Percentiles rank a stretch among this genome's conserved stretches.
These are phyloP conservation scores for Drosophila suboccidentalis DNA, from an alignment of 2,888 invertebrate genomes.

Conservation along the genomic window DNA sequence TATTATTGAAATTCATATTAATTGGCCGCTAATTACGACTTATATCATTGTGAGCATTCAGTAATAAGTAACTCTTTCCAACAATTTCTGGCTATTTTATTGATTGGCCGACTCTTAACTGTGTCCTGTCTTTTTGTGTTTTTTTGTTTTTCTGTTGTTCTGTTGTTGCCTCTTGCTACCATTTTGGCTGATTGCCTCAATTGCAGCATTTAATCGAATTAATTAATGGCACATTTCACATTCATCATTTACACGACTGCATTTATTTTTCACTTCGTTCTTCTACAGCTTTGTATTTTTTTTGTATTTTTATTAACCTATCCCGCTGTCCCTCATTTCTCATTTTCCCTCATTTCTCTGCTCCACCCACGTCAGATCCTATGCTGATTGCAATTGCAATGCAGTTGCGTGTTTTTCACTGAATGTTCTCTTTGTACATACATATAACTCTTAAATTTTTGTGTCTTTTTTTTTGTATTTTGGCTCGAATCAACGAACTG, in stretches of 20 bases:
- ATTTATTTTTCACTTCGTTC: conserved; percentile 64
- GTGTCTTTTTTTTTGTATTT: conserved; percentile 44
- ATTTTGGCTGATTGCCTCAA: conserved; percentile 75
- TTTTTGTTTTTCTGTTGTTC: conserved; percentile 17
- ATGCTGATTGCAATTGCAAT: conserved; percentile 57
- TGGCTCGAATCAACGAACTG: conserved; percentile 75
- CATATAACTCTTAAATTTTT: conserved; percentile 17
- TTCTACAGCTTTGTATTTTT: conserved; percentile 57
- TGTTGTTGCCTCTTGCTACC: conserved; percentile 17
- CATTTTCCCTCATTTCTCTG: background rate
- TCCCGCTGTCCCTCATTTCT: background rate
- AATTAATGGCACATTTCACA: conserved; percentile 81
- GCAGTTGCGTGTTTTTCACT: conserved; percentile 34
- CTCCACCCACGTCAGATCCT: conserved; percentile 28
- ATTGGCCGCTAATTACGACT: background rate
- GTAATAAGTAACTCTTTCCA: conserved; percentile 17
- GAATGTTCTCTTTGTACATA: conserved; percentile 34
- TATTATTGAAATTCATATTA: background rate
- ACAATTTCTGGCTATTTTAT: conserved; percentile 35
- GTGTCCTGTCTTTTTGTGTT: conserved; percentile 5
- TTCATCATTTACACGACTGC: conserved; percentile 73
- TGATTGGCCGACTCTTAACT: conserved; percentile 57
- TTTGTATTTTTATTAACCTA: conserved; percentile 63
- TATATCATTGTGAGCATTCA: background rate
- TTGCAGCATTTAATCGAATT: conserved; percentile 78